Evolutionary conservation across 2,888 invertebrate genomes (phyloP).

Genomic region (Prosopocoilus inquinatus): DNA sequence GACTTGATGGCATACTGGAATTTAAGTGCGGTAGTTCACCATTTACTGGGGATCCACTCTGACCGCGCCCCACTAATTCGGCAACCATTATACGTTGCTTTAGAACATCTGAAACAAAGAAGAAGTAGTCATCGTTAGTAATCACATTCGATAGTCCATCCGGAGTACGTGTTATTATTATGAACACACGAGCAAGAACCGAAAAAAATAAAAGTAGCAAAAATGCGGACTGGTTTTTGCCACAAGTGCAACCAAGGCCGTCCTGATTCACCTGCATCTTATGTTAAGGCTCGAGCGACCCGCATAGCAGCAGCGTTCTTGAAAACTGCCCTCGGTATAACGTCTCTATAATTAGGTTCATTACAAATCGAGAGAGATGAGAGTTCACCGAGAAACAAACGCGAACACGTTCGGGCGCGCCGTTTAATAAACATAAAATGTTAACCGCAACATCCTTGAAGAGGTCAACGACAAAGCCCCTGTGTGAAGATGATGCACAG

Average conservation of each 20-base stretch:
- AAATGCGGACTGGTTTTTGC: constrained; percentile 34
- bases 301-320: constrained; percentile 7
- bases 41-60: constrained; percentile 67
- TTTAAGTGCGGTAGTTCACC: constrained; percentile 65
- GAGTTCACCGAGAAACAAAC: not conserved
- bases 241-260: constrained; percentile 34
- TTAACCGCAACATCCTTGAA: constrained; percentile 35
- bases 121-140: not conserved
- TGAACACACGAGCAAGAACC: constrained; percentile 12
- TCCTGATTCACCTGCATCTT: constrained; percentile 3
- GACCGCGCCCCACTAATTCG: constrained; percentile 78
- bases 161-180: no score
- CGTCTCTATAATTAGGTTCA: not conserved
- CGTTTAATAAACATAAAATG: constrained; percentile 4
- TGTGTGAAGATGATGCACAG: constrained; percentile 21
- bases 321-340: constrained; percentile 1
- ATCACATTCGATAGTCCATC: no score
- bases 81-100: constrained; percentile 81
- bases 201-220: constrained; percentile 18
- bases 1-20: constrained; percentile 54
- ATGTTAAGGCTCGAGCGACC: not conserved
- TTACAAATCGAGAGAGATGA: not conserved
- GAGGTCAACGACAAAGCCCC: constrained; percentile 33
- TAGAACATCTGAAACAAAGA: constrained; percentile 45
- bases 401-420: not conserved